These are phyloP conservation scores for Chlamydotis undulata DNA, from an alignment of 2,113 vertebrate genomes.

Conservation along the genomic window DNA sequence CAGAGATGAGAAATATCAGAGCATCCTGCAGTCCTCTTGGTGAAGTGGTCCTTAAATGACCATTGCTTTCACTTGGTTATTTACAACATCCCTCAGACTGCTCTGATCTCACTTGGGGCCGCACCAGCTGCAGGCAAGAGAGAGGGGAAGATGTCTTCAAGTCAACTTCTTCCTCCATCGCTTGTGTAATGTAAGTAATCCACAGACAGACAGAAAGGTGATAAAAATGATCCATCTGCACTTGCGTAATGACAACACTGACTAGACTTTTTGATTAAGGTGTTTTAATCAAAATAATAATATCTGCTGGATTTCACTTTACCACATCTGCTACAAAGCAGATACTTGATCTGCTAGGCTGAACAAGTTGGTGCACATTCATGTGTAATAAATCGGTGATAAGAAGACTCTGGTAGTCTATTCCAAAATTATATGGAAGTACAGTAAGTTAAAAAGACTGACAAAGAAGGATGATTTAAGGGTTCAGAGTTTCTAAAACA, in stretches of 20 bases:
- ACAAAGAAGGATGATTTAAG: background rate
- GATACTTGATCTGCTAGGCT: background rate
- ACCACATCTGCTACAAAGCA: background rate
- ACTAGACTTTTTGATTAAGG: constrained; percentile 15
- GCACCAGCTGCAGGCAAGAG: background rate
- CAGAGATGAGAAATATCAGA: background rate
- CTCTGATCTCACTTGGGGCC: background rate
- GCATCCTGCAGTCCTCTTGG: background rate
- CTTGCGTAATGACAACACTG: background rate
- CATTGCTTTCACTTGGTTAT: background rate
- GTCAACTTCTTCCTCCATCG: background rate
- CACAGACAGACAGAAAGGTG: background rate
- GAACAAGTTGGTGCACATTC: background rate
- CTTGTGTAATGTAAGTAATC: background rate
- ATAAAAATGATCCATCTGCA: background rate
- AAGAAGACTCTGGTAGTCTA: background rate
- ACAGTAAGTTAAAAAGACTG: background rate
- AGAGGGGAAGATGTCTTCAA: background rate
- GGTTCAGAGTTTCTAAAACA: background rate
- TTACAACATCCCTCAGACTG: background rate
- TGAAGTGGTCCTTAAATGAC: background rate
- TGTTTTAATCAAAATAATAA: constrained; percentile 28
- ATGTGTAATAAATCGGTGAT: constrained; percentile 22
- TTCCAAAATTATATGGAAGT: background rate
- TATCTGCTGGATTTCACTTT: constrained; percentile 30